Conservation (phyloP, 1,140 invertebrate genomes). For the Calosoma granatense region DNA sequence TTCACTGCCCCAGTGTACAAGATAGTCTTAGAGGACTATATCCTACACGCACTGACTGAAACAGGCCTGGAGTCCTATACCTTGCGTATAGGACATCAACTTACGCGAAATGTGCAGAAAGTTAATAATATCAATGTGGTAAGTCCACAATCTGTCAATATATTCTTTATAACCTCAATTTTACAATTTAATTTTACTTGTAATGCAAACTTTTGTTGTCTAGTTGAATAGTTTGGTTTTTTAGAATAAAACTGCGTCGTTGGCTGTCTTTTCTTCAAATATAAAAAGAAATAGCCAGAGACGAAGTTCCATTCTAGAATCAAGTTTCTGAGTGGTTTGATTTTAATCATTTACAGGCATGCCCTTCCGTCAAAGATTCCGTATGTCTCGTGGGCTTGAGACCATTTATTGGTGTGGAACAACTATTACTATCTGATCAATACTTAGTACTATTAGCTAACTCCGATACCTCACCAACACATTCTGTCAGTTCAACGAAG, state of each 20-base stretch:
- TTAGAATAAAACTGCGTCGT: background rate
- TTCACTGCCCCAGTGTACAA: conserved; percentile 60
- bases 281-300: background rate
- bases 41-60: conserved; percentile 64
- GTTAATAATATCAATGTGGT: conserved; percentile 28
- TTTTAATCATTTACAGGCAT: conserved; percentile 33
- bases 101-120: conserved; percentile 31
- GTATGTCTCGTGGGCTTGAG: conserved; percentile 62
- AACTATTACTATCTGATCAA: conserved; percentile 47
- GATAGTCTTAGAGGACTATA: conserved; percentile 53
- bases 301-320: background rate
- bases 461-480: conserved; percentile 40
- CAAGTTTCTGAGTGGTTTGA: background rate
- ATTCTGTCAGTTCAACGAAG: conserved; percentile 31
- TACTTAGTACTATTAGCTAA: conserved; percentile 55
- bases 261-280: background rate
- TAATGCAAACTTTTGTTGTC: background rate
- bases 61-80: conserved; percentile 72
- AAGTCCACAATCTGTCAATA: conserved; percentile 11
- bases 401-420: conserved; percentile 61
- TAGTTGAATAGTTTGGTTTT: background rate
- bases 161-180: background rate
- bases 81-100: conserved; percentile 48
- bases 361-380: conserved; percentile 49
- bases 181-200: conserved; percentile 8